Conservation (phyloP, 1,140 invertebrate species). For the Caenorhabditis briggsae region DNA sequence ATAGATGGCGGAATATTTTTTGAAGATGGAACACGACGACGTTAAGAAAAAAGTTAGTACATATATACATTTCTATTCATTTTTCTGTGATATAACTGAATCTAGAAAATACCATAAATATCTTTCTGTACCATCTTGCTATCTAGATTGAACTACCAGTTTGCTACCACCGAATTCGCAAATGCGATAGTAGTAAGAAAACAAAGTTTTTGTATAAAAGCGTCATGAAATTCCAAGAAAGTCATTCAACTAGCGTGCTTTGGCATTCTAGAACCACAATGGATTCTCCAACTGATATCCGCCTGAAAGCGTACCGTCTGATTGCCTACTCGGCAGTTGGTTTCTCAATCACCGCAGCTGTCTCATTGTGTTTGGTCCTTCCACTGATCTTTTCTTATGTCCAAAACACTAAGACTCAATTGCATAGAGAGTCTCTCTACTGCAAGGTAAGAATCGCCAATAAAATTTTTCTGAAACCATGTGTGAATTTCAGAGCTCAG, state of each 20-base stretch:
- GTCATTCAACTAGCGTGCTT: conserved; percentile 42
- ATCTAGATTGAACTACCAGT: conserved; percentile 43
- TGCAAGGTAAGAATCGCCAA: conserved; percentile 36
- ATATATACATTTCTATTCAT: not conserved
- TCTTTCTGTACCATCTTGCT: not conserved
- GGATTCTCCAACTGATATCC: conserved; percentile 55
- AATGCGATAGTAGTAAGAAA: not conserved
- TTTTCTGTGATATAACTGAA: not conserved
- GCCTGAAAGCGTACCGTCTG: conserved; percentile 59
- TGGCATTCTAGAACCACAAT: conserved; percentile 25
- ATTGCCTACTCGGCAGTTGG: conserved; percentile 63
- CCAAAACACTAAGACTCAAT: conserved; percentile 50
- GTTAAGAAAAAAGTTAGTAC: not conserved
- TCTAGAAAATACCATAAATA: too few species aligned
- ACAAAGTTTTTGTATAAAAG: not conserved
- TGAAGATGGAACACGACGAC: not conserved
- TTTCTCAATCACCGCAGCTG: conserved; percentile 57
- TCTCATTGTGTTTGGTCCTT: conserved; percentile 53
- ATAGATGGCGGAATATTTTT: conserved; percentile 13
- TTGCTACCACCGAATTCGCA: not conserved
- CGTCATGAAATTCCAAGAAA: not conserved
- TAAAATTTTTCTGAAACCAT: not conserved
- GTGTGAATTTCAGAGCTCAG: conserved; percentile 39
- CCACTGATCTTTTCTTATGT: conserved; percentile 60
- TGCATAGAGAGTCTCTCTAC: conserved; percentile 57